Base-by-base conservation (phyloP, 2,888 invertebrate genomes). In the Morpho helenor region DNA sequence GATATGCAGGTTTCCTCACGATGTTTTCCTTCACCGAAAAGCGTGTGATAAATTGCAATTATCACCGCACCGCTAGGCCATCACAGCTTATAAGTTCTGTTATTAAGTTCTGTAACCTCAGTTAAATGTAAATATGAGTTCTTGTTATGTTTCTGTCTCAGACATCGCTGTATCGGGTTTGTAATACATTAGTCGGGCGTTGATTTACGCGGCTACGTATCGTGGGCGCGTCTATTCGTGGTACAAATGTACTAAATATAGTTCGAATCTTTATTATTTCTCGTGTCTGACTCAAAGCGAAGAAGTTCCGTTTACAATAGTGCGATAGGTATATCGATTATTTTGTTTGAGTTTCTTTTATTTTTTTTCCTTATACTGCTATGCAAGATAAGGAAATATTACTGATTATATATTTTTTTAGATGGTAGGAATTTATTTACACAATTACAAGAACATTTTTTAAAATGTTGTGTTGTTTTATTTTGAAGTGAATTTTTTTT, bases 161-260 rank as follows among this genome's bases (percentile, higher is more conserved):
- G 60, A 62, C 63, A 48, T 50, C 46, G 49, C 56, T 77, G 80
- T 80, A 79, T 79, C 81, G 76, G 75, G 82, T 77, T 80, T 79
- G 80, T 84, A 82, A 82, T 84, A 85, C 88, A 87, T 87, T 86
- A 87, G 85, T 70, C 74, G 79, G 74, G 82, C 82, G 88, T 86
- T 87, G 87, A 88, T 86, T 85, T 86, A 87, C 85, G 84, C 76
- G 79, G 77, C 79, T 73, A 71, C 77, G 80, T 79, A 79, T 82
- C 83, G 84, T 84, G 82, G 82, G 82, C 82, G 84, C 75, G 73
- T 83, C 88, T 89, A 89, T 89, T 89, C 85, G 86, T 87, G 88
- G 87, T 79, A 72, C 80, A 82, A 82, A 87, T 86, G 78, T 80
- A 84, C 89, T 90, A 90, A 84, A 88, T 89, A 84, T 89, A 89